Base-by-base conservation (phyloP, 2,888 invertebrate genomes). In the Mystacides longicornis region DNA sequence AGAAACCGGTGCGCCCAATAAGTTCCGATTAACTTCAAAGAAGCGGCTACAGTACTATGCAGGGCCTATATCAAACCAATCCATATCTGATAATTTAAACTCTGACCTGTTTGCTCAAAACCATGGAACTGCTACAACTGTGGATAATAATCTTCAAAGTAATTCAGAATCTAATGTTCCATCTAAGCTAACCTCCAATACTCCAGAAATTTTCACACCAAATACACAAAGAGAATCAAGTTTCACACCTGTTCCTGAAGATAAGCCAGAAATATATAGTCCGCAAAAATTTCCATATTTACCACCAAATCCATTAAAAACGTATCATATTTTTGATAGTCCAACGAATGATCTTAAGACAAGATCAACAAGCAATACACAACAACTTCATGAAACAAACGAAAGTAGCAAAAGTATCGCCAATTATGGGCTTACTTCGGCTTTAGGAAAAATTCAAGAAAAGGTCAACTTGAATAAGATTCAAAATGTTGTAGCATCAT, bases 1-100 rank as follows among this genome's bases (percentile, higher is more conserved):
- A 19, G 27, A 23, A 27, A 19, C 27, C 14, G 54, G 51, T 9
- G n/a, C n/a, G n/a, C n/a, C n/a, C n/a, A 59, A 59, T 16, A 50
- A 52, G 56, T 61, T 59, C 23, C 51, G 60, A 23, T 22, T 56
- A 21, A 3, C 59, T 65, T 68, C 66, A 1, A 57, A 75, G 55
- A 76, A 73, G 63, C 66, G 69, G 51, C 75, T 74, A 0, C 75
- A 76, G 55, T 77, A 77, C 63, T 77, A 77, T 61, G 69, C 77
- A 0, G 77, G 77, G 2, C 76, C 77, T 2, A 75, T 77, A 18
- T 74, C 71, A 64, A 74, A 74, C 2, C 62, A 74, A 7, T 31
- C 14, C 14, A 31, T 9, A 31, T 7, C 14, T 31, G 31, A 45
- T 5, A 45, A 19, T 45, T 45, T 21, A 7, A 45, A 45, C 9